These are phyloP conservation scores for Diaphora mendica DNA, from an alignment of 2,888 invertebrate species.

Conservation along the genomic window DNA sequence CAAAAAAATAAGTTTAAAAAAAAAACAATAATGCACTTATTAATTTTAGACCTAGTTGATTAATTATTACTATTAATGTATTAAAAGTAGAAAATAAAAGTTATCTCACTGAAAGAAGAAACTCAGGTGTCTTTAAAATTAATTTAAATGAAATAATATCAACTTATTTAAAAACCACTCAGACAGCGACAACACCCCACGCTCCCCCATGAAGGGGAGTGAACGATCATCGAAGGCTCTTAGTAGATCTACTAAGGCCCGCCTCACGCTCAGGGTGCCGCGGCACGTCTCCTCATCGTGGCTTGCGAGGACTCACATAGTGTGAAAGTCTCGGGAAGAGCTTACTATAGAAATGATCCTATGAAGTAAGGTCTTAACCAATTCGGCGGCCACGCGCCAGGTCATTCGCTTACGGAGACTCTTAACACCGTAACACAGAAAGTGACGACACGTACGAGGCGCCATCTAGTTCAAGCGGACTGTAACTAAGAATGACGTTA, in stretches of 20 bases:
- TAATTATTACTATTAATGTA: no score
- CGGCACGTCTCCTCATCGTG: conserved; percentile 62
- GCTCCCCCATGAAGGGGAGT: conserved; percentile 38
- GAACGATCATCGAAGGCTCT: conserved; percentile 63
- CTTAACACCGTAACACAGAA: conserved; percentile 25
- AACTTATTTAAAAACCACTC: conserved; percentile 46
- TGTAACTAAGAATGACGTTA: not conserved
- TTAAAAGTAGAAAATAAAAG: no score
- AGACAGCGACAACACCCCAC: conserved; percentile 38
- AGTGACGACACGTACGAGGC: conserved; percentile 19
- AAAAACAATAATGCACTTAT: no score
- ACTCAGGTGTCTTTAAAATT: no score
- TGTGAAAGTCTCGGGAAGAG: conserved; percentile 58
- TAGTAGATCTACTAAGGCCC: conserved; percentile 39
- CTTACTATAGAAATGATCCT: conserved; percentile 63
- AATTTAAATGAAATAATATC: no score
- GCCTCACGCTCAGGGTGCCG: conserved; percentile 55
- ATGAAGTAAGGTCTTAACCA: conserved; percentile 54
- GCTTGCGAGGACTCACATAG: conserved; percentile 49
- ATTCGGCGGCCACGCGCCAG: not conserved
- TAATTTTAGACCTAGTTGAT: no score
- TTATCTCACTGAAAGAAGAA: no score
- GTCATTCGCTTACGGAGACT: conserved; percentile 28
- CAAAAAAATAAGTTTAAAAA: no score
- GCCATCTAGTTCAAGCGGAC: conserved; percentile 31